Percentiles rank a stretch among this genome's conserved stretches.
These are phyloP conservation scores for Drosophila phalerata DNA, from an alignment of 2,888 invertebrate species.

Conservation along the genomic window DNA sequence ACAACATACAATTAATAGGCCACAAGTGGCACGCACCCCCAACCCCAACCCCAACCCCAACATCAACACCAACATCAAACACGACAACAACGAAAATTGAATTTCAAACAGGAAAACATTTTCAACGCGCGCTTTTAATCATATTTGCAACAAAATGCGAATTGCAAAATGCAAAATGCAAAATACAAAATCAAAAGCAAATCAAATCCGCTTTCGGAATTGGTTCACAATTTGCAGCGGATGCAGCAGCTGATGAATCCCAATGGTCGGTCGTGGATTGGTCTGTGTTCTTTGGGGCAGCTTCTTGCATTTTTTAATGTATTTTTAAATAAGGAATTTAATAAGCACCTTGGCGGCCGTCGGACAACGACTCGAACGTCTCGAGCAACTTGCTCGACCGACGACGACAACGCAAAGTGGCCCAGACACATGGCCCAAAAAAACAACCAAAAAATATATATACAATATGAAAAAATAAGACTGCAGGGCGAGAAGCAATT, in stretches of 20 bases:
- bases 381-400: constrained; percentile 17
- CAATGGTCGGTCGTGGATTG: constrained; percentile 36
- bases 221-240: constrained; percentile 65
- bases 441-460: constrained; percentile 16
- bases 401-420: constrained; percentile 77
- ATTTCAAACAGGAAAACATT: constrained; percentile 69
- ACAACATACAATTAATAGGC: constrained; percentile 71
- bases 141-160: constrained; percentile 47
- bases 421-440: constrained; percentile 76
- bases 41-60: background rate
- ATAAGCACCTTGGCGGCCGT: constrained; percentile 79
- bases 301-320: constrained; percentile 82
- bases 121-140: constrained; percentile 78
- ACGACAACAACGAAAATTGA: constrained; percentile 3
- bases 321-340: constrained; percentile 82
- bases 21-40: constrained; percentile 62
- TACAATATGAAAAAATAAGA: constrained; percentile 32
- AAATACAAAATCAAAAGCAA: constrained; percentile 68
- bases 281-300: constrained; percentile 55
- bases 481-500: constrained; percentile 77
- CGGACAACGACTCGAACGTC: constrained; percentile 65
- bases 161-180: constrained; percentile 48
- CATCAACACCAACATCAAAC: constrained; percentile 1
- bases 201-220: constrained; percentile 67
- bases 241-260: constrained; percentile 56